Conservation (phyloP, 37 sponge, comb jelly and placozoan species). For the Sycon ciliatum region DNA sequence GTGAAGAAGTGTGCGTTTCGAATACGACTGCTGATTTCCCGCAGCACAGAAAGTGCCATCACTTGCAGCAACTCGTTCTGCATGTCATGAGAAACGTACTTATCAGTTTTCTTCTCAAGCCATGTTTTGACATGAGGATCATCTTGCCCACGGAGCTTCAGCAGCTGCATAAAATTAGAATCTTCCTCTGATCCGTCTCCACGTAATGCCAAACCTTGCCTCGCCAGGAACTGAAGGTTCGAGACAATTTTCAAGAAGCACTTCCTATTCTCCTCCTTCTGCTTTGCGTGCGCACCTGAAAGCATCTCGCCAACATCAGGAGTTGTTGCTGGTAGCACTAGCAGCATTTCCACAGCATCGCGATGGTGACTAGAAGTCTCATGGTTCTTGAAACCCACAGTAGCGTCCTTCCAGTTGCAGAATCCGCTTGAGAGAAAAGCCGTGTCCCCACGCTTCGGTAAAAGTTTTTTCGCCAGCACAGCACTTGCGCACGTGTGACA, state of each 20-base stretch:
- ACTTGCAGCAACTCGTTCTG: neutral
- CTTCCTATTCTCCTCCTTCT: too few species aligned
- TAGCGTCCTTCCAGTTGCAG: conserved; percentile 27
- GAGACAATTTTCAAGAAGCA: too few species aligned
- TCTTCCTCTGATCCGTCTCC: conserved; percentile 5
- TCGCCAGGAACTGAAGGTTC: too few species aligned
- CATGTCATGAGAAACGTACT: neutral
- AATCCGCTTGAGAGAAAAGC: conserved; percentile 15
- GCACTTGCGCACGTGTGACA: too few species aligned
- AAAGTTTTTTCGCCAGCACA: too few species aligned
- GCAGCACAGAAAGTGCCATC: conserved; percentile 2
- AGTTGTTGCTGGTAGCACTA: too few species aligned
- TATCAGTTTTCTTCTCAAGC: conserved; percentile 1
- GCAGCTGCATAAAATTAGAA: conserved; percentile 12
- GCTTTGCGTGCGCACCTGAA: too few species aligned
- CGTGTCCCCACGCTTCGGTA: too few species aligned
- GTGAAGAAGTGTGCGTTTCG: neutral
- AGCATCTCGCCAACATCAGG: too few species aligned
- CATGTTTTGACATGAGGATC: neutral
- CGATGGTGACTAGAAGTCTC: too few species aligned
- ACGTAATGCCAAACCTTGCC: too few species aligned
- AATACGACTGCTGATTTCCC: neutral
- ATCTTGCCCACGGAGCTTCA: conserved; percentile 2
- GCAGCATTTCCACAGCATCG: conserved; percentile 5
- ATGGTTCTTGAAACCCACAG: conserved; percentile 18